Evolutionary conservation across 2,888 invertebrate genomes (phyloP), one percentile per base, ranked within the genome.

Genomic region (Aleiodes alternator): DNA sequence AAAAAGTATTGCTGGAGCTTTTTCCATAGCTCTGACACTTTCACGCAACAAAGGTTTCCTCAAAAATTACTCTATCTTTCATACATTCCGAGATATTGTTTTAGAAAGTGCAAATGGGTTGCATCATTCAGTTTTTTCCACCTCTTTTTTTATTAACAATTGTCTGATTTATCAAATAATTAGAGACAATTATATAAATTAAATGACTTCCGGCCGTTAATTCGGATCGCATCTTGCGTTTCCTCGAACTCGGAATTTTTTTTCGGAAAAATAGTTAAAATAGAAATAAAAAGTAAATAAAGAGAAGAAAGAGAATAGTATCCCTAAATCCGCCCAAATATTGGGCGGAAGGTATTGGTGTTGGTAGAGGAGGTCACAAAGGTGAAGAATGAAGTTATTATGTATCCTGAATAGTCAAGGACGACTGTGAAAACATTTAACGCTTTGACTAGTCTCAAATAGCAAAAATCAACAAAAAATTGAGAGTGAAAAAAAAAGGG

Each of bases 341-440:
- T n/a, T 43, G 48, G 64, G 43, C 12, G 48, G n/a, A 64, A 64
- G 64, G 64, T 64, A 43, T 43, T 43, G 43, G 43, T 43, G 43
- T 43, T 43, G 11, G 43, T 8, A 9, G 43, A 43, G 9, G 11
- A 43, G 43, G 43, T 43, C 43, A 43, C 48, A 23, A 43, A 14
- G 64, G 64, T 64, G 43, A 64, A 48, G n/a, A 64, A 64, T 64
- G 9, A 64, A 64, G 48, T 64, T 43, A 64, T 64, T 64, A 64
- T 43, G 48, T 34, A 43, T 23, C 48, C 23, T 9, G 4, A 61
- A 43, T 64, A 16, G 43, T 43, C 43, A 64, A 43, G 56, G 56
- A 56, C 56, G 56, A 23, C 56, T 23, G 56, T 16, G 8, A 9
- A 56, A 43, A 43, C 23, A 38, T 9, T 61, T 43, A 14, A 43